Evolutionary conservation across 2,113 vertebrate genomes (phyloP), one percentile per base, ranked within the genome.

Genomic region (Heterochromis multidens): DNA sequence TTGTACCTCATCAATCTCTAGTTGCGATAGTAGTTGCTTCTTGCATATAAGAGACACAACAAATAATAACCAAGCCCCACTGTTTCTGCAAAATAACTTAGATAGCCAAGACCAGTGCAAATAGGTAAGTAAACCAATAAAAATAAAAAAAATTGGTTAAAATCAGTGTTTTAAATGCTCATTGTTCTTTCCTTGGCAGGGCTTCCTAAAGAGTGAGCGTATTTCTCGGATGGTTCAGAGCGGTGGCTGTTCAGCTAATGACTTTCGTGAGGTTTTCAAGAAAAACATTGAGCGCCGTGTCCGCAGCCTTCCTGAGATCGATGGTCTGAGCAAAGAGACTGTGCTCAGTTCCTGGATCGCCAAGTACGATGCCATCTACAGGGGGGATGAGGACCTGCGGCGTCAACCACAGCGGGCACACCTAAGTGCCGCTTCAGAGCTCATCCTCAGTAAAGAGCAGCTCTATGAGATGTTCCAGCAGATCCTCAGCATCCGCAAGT

Each of bases 391-490:
- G 89, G 98, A 99, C 88, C 84, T 97, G 52, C 95, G 97, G 81
- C 97, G 97, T 16, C 97, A 97, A 40, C 93, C 97, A 0, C 97
- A 96, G 52, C 95, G 98, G n/a, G 96, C 97, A 91, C 95, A 97
- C 35, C 93, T 98, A 43, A 97, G 97, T 59, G 96, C 97, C 4
- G 97, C 97, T 19, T 98, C 98, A 0, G 99, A 99, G 94, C 97
- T 99, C 54, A 99, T 99, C 94, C 96, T 99, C 88, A 99, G 98
- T 92, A 99, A 99, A 92, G 99, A 99, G 86, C 98, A 99, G 89
- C 97, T 99, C 76, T 99, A 98, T 81, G 96, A 99, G 94, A 99
- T 99, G 98, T 99, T 99, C 92, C 98, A 99, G 89, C 98, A 98
- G 95, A 98, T 99, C 87, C 96, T 99, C 49, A 96, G 97, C 16